phyloP scores from a whole-genome alignment of 2,888 invertebrate species.

The Tenodera sinensis region DNA sequence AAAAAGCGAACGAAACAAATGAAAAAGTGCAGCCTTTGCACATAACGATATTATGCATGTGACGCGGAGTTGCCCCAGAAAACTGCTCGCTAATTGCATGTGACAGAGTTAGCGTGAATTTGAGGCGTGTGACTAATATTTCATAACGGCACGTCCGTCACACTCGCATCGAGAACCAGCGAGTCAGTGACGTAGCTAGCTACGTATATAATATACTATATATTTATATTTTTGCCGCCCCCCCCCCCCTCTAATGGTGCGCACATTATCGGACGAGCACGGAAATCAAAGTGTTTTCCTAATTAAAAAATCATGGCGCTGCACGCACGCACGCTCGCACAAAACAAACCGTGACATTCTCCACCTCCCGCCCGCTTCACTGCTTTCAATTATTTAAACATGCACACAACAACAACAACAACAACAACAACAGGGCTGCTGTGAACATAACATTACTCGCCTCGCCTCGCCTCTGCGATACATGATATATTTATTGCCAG shows the following conservation, averaged over 20 bases:
- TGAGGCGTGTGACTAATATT: conserved; percentile 12
- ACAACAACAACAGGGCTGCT: background rate
- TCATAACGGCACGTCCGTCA: background rate
- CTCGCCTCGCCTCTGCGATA: background rate
- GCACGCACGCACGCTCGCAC: background rate
- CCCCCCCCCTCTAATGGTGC: background rate
- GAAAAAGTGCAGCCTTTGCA: background rate
- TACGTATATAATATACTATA: background rate
- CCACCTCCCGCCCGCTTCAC: no score
- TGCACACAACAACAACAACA: no score
- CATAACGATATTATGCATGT: background rate
- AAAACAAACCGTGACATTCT: background rate
- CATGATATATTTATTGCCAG: conserved; percentile 26
- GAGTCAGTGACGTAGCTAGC: background rate
- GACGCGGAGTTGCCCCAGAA: background rate
- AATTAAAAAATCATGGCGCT: conserved; percentile 15
- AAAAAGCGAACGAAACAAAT: background rate
- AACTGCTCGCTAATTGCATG: background rate
- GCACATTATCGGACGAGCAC: background rate
- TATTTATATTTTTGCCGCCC: background rate
- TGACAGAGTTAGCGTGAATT: conserved; percentile 12
- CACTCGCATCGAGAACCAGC: background rate
- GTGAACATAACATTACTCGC: background rate
- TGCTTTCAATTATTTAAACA: conserved; percentile 19
- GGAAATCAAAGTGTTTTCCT: conserved; percentile 13